A percentile compares a stretch with the other conserved stretches of the same genome.
These are phyloP conservation scores for Marasmarcha lunaedactyla DNA, from an alignment of 2,888 invertebrate genomes.

Conservation along the genomic window DNA sequence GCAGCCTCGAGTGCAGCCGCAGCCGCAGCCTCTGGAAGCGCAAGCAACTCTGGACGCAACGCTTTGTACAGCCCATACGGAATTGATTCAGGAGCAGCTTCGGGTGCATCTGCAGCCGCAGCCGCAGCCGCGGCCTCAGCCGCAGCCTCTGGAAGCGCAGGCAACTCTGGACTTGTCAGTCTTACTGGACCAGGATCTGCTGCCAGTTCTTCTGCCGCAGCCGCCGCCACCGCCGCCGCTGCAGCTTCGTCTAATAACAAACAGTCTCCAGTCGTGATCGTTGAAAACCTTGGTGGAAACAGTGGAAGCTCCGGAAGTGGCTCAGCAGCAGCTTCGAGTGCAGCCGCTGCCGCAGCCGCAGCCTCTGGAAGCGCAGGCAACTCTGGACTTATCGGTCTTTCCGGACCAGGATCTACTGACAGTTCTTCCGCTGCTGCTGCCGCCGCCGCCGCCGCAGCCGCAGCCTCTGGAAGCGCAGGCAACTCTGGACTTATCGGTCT, in stretches of 20 bases:
- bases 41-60: too few relatives aligned
- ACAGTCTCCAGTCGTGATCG: not conserved
- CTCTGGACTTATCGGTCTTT: not conserved
- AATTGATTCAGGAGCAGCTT: not conserved
- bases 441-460: too few relatives aligned
- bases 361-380: not conserved
- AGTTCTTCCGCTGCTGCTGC: not conserved
- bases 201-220: not conserved
- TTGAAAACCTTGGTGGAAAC: not conserved
- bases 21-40: too few relatives aligned
- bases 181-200: too few relatives aligned
- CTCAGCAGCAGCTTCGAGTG: not conserved
- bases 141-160: not conserved
- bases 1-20: too few relatives aligned
- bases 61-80: too few relatives aligned
- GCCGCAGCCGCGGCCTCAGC: slow-evolving; percentile 7
- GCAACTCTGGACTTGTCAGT: not conserved
- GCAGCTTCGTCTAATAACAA: not conserved
- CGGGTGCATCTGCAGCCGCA: slow-evolving; percentile 3
- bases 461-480: not conserved
- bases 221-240: not conserved
- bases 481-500: not conserved
- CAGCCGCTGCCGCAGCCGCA: slow-evolving; percentile 3
- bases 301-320: slow-evolving; percentile 3
- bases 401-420: not conserved